phyloP scores from a whole-genome alignment of 1,140 invertebrate genomes.

The Chironomus tepperi region DNA sequence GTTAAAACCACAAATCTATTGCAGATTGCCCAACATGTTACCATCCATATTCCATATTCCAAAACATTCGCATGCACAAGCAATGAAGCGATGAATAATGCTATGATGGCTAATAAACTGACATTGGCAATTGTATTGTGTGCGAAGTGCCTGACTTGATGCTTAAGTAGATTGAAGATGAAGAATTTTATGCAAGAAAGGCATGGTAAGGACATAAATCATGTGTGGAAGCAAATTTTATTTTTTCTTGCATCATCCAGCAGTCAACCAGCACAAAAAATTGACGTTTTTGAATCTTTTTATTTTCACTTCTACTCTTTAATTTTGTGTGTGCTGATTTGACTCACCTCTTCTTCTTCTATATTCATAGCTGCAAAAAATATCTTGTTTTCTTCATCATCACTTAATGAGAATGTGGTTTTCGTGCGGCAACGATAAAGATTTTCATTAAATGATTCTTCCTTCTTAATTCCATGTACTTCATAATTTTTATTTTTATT shows the following conservation, averaged over 20 bases:
- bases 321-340: background rate
- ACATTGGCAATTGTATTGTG: too few species aligned
- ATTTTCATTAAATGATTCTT: conserved; percentile 10
- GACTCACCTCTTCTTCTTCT: background rate
- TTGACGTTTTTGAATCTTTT: too few species aligned
- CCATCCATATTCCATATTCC: background rate
- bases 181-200: too few species aligned
- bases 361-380: background rate
- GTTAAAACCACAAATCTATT: too few species aligned
- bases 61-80: background rate
- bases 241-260: too few species aligned
- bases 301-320: conserved; percentile 4
- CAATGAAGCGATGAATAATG: background rate
- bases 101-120: too few species aligned
- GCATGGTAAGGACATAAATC: too few species aligned
- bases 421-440: conserved; percentile 5
- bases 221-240: too few species aligned
- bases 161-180: too few species aligned
- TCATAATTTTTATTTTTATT: background rate
- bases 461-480: background rate
- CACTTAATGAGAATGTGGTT: conserved; percentile 1
- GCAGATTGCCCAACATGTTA: too few species aligned
- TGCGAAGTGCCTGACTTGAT: too few species aligned
- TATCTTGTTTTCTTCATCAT: background rate
- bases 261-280: too few species aligned